These are phyloP conservation scores for Tor tambroides DNA, from an alignment of 2,113 vertebrate species.

Conservation along the genomic window DNA sequence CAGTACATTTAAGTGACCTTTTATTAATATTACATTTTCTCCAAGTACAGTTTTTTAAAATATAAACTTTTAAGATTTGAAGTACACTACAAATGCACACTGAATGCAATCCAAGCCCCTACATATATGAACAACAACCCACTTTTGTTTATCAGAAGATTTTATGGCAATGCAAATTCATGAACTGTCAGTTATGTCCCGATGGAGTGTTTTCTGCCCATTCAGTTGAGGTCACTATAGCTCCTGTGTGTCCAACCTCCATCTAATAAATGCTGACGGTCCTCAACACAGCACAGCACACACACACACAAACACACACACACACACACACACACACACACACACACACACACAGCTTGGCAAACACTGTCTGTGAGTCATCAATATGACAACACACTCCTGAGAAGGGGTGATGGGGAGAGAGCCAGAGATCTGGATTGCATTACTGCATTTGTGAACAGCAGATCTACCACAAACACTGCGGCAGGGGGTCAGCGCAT, in stretches of 20 bases:
- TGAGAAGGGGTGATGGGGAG: slow-evolving; percentile 14
- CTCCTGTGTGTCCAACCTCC: not conserved
- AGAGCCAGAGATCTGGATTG: slow-evolving; percentile 38
- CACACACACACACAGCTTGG: not conserved
- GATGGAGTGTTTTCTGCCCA: not conserved
- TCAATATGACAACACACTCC: slow-evolving; percentile 64
- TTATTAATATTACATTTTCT: not conserved
- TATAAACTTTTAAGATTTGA: not conserved
- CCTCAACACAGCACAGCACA: not conserved
- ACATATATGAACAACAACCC: not conserved
- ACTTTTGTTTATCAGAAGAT: not conserved
- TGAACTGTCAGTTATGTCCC: not conserved
- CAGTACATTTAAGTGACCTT: not conserved
- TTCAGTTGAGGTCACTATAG: not conserved
- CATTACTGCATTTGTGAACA: slow-evolving; percentile 14
- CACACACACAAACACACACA: not conserved
- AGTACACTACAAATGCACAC: not conserved
- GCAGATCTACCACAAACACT: slow-evolving; percentile 33
- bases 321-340: not conserved
- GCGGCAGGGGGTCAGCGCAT: slow-evolving; percentile 30
- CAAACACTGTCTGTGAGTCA: slow-evolving; percentile 61
- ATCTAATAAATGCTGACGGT: not conserved
- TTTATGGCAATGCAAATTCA: not conserved
- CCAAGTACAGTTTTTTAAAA: not conserved
- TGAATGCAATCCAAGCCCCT: not conserved